Evolutionary conservation across 2,888 invertebrate species (phyloP).

Genomic region (Endotricha flammealis): DNA sequence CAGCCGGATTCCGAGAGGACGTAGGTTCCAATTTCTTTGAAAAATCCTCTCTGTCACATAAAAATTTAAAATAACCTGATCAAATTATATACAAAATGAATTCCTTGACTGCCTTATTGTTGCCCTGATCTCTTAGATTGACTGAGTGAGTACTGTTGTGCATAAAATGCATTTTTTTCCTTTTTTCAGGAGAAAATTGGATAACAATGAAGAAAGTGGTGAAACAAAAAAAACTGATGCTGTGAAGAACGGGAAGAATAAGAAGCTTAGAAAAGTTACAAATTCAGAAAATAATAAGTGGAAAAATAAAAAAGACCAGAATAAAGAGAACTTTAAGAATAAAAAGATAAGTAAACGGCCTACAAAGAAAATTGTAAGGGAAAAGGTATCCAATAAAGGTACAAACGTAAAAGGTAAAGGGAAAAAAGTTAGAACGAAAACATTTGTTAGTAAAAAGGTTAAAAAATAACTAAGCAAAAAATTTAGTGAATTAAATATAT

Average conservation of each 20-base stretch:
- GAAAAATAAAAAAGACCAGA: constrained; percentile 15
- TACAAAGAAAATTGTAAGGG: no score
- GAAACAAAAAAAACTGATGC: constrained; percentile 34
- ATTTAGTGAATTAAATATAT: no score
- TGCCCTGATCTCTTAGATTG: no score
- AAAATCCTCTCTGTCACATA: no score
- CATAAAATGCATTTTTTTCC: no score
- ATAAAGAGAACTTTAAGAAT: constrained; percentile 16
- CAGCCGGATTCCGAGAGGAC: no score
- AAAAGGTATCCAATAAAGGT: constrained; percentile 11
- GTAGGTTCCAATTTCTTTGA: no score
- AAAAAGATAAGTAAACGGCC: constrained; percentile 13
- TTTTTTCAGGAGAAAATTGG: constrained; percentile 51
- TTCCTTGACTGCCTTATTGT: no score
- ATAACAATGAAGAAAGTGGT: constrained; percentile 31
- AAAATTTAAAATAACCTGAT: no score
- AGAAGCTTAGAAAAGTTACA: constrained; percentile 35
- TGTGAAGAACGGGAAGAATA: constrained; percentile 44
- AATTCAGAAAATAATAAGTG: not conserved
- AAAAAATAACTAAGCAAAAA: constrained; percentile 9
- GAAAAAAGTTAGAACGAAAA: constrained; percentile 23
- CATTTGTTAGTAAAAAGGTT: constrained; percentile 12
- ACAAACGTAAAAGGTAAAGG: constrained; percentile 12
- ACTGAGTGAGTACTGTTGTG: no score
- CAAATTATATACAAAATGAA: no score